Conservation (phyloP, 2,113 vertebrate genomes). For the Neopipo cinnamomea region DNA sequence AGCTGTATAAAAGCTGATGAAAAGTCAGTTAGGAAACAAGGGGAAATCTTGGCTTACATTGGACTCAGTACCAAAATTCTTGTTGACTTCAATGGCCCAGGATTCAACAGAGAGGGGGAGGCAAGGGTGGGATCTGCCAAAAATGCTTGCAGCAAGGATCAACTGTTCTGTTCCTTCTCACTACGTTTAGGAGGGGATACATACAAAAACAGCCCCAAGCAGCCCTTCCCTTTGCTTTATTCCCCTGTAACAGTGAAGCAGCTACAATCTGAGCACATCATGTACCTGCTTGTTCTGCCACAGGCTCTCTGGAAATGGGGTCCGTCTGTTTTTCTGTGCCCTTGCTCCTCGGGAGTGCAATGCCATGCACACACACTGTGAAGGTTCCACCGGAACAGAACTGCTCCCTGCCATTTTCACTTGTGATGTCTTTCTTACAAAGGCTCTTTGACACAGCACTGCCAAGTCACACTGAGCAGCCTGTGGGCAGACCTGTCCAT, state of each 20-base stretch:
- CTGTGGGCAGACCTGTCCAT: background rate
- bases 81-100: background rate
- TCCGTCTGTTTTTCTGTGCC: background rate
- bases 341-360: background rate
- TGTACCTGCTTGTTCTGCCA: background rate
- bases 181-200: background rate
- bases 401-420: background rate
- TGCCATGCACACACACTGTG: rapidly evolving
- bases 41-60: background rate
- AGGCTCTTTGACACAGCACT: rapidly evolving
- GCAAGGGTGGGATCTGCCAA: background rate
- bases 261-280: background rate
- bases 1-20: background rate
- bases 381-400: background rate
- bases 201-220: background rate
- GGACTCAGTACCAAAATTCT: background rate
- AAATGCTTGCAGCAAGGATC: background rate
- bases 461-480: background rate
- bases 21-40: background rate
- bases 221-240: background rate
- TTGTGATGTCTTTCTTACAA: background rate
- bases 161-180: background rate
- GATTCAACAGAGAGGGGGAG: background rate
- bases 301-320: background rate
- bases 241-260: background rate